A percentile compares a stretch with the other conserved stretches of the same genome.
Evolutionary conservation across 2,797 vertebrate species (phyloP).

Genomic region (Sebastes kiyomatsui): DNA sequence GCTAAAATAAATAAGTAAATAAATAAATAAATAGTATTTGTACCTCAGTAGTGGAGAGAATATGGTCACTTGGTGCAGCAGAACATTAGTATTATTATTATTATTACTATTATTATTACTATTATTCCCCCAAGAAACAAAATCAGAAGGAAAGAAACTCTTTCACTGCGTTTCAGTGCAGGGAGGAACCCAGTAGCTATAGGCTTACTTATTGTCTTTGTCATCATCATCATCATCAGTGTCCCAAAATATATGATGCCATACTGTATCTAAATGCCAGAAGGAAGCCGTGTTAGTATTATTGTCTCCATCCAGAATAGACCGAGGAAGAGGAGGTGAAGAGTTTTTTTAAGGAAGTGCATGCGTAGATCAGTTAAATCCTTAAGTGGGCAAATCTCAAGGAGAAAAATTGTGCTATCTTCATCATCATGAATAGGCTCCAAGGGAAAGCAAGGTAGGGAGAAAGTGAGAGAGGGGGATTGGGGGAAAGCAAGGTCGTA

Average conservation of each 20-base stretch:
- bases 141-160: slow-evolving; percentile 61
- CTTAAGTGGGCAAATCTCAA: slow-evolving; percentile 82
- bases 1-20: slow-evolving; percentile 56
- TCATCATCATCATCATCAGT: slow-evolving; percentile 49
- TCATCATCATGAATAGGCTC: slow-evolving; percentile 70
- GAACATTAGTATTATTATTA: slow-evolving; percentile 81
- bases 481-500: slow-evolving; percentile 64
- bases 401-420: slow-evolving; percentile 86
- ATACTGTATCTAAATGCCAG: slow-evolving; percentile 67
- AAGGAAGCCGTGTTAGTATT: slow-evolving; percentile 68
- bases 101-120: slow-evolving; percentile 73
- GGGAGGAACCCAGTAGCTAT: slow-evolving; percentile 67
- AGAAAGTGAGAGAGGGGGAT: slow-evolving; percentile 17
- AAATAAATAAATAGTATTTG: slow-evolving; percentile 64
- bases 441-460: slow-evolving; percentile 49
- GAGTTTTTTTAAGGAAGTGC: slow-evolving; percentile 78
- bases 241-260: slow-evolving; percentile 64
- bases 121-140: slow-evolving; percentile 63
- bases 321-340: slow-evolving; percentile 67
- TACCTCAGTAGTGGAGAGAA: slow-evolving; percentile 82
- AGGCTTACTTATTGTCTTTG: slow-evolving; percentile 61
- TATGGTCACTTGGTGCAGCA: slow-evolving; percentile 87
- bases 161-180: slow-evolving; percentile 70
- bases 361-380: slow-evolving; percentile 84
- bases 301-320: slow-evolving; percentile 67